Conservation (phyloP, 2,113 vertebrate species). For the Gopherus flavomarginatus region DNA sequence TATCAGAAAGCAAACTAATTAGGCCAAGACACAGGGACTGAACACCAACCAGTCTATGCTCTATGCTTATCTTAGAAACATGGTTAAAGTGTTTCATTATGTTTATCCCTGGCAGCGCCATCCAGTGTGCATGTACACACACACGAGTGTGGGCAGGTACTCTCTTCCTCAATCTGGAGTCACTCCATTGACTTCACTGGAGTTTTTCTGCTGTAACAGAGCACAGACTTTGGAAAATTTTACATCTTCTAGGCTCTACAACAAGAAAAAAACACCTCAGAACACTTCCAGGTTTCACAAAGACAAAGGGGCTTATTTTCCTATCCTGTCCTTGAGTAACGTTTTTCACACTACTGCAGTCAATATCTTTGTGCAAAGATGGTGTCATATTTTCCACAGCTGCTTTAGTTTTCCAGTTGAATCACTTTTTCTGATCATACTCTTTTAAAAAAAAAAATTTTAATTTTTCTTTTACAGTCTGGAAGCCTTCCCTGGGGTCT, state of each 20-base stretch:
- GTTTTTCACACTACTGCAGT: neutral
- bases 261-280: neutral
- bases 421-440: neutral
- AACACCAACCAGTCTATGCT: neutral
- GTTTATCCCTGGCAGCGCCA: neutral
- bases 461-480: neutral
- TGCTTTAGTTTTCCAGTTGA: neutral
- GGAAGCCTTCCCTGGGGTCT: neutral
- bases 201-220: neutral
- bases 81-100: neutral
- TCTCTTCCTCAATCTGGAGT: neutral
- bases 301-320: neutral
- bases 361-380: neutral
- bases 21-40: neutral
- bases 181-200: neutral
- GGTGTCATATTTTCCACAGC: neutral
- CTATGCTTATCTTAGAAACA: neutral
- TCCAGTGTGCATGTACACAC: neutral
- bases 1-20: neutral
- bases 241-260: neutral
- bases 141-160: too few species aligned
- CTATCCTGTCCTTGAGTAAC: neutral
- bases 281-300: neutral
- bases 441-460: neutral
- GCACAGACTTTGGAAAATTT: neutral